These are phyloP conservation scores for Buathra laborator DNA, from an alignment of 2,888 invertebrate species.

Conservation along the genomic window DNA sequence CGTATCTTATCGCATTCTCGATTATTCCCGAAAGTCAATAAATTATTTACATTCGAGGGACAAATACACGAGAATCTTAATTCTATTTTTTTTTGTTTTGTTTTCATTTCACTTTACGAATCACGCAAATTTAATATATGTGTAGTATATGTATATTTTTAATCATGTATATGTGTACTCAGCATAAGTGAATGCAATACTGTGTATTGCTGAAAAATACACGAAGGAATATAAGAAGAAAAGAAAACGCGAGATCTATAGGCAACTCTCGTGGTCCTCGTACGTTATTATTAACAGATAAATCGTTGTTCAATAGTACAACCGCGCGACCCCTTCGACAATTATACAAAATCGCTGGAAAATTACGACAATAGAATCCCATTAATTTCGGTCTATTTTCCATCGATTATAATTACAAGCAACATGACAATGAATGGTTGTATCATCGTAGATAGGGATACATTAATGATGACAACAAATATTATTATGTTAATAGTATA, in stretches of 20 bases:
- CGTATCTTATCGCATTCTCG: not conserved
- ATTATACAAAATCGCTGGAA: not conserved
- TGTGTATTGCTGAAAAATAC: constrained; percentile 74
- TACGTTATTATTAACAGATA: constrained; percentile 69
- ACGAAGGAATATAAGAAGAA: constrained; percentile 11
- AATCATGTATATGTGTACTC: constrained; percentile 68
- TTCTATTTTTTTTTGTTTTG: constrained; percentile 56
- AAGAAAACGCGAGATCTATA: constrained; percentile 60
- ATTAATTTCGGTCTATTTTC: constrained; percentile 12
- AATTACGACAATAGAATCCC: not conserved
- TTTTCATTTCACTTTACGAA: constrained; percentile 64
- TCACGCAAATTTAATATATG: constrained; percentile 72
- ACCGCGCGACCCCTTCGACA: constrained; percentile 39
- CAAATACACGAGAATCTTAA: constrained; percentile 29
- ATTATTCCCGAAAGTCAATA: constrained; percentile 24
- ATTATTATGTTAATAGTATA: constrained; percentile 75
- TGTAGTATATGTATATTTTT: constrained; percentile 69
- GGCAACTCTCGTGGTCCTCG: constrained; percentile 46
- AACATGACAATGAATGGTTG: constrained; percentile 10
- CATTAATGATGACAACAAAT: constrained; percentile 27
- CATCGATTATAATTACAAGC: constrained; percentile 16
- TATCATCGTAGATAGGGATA: constrained; percentile 22
- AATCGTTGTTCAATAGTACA: constrained; percentile 67
- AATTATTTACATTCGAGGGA: constrained; percentile 41
- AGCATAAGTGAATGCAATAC: constrained; percentile 73